A percentile compares a stretch with the other conserved stretches of the same genome.
phyloP scores from a whole-genome alignment of 2,113 vertebrate species.

The Gasterosteus nipponicus region DNA sequence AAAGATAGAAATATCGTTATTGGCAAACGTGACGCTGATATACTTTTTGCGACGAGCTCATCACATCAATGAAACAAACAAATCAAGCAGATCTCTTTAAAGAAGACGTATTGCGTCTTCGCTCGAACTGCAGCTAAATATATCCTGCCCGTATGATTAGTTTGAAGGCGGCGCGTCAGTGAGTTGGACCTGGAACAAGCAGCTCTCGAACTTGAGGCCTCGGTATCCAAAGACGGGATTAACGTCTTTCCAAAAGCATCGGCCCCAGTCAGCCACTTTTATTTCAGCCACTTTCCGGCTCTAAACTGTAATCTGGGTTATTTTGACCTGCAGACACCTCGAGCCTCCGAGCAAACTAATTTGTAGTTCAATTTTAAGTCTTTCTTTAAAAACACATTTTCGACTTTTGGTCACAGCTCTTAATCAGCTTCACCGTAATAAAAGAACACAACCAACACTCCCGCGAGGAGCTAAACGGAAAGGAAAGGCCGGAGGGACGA shows the following conservation, averaged over 20 bases:
- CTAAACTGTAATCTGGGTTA: not conserved
- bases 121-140: conserved; percentile 5
- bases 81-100: not conserved
- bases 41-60: not conserved
- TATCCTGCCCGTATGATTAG: not conserved
- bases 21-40: not conserved
- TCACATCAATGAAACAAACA: not conserved
- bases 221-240: conserved; percentile 63
- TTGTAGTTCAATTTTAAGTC: not conserved
- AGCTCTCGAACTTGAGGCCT: conserved; percentile 37
- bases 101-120: not conserved
- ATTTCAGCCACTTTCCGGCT: not conserved
- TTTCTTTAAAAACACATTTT: not conserved
- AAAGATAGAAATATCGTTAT: not conserved
- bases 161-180: not conserved
- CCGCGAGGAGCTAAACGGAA: not conserved
- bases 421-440: conserved; percentile 5
- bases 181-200: conserved; percentile 23
- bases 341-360: not conserved
- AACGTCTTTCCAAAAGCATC: conserved; percentile 68
- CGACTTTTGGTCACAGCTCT: not conserved
- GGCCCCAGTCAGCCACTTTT: not conserved
- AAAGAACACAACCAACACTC: conserved; percentile 21
- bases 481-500: conserved; percentile 15
- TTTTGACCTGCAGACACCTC: not conserved